Evolutionary conservation across 2,888 invertebrate genomes (phyloP).

Genomic region (Eudemis profundana): DNA sequence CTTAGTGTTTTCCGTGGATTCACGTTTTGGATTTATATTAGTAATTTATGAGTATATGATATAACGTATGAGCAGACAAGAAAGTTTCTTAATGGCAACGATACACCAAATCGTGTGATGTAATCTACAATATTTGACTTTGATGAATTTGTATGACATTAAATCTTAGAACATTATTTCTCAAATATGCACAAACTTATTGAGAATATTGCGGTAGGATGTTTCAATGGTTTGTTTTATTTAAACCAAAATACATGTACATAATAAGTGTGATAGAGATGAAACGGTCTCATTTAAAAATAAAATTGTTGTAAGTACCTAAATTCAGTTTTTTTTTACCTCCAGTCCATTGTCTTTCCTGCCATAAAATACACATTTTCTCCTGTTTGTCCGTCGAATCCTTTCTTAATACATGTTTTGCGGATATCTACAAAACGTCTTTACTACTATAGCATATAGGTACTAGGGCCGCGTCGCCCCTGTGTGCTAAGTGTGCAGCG

Average conservation of each 20-base stretch:
- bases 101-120: conserved; percentile 76
- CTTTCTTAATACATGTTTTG: no score
- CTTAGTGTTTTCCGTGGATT: conserved; percentile 48
- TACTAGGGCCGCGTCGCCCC: no score
- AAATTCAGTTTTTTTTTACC: conserved; percentile 50
- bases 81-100: conserved; percentile 58
- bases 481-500: no score
- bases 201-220: conserved; percentile 78
- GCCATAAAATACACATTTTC: background rate
- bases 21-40: conserved; percentile 71
- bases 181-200: conserved; percentile 84
- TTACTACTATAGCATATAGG: no score
- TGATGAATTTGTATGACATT: conserved; percentile 76
- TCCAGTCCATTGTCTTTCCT: conserved; percentile 7
- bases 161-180: conserved; percentile 65
- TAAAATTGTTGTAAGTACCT: conserved; percentile 82
- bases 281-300: conserved; percentile 84
- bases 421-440: no score
- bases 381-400: no score
- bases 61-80: conserved; percentile 62
- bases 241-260: conserved; percentile 81
- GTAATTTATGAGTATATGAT: conserved; percentile 57
- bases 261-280: conserved; percentile 85
- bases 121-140: conserved; percentile 68
- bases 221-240: conserved; percentile 82